A percentile compares a stretch with the other conserved stretches of the same genome.
phyloP scores from a whole-genome alignment of 35 echinoderm and acorn worm genomes.

The Acanthaster planci region DNA sequence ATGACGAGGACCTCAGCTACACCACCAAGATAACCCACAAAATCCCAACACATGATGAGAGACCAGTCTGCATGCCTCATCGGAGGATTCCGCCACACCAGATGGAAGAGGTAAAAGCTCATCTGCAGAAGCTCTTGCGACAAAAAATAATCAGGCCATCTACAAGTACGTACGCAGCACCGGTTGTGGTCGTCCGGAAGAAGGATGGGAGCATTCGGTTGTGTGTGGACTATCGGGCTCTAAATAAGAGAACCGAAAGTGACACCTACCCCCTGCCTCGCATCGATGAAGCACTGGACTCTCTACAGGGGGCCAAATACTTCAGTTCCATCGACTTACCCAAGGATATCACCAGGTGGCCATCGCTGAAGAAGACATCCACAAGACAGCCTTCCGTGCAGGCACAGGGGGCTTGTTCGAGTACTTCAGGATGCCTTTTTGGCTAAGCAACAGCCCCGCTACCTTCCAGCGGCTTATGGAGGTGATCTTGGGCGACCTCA shows the following conservation, averaged over 20 bases:
- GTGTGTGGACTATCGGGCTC: slow-evolving; percentile 47
- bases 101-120: slow-evolving; percentile 49
- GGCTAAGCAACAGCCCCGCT: too few relatives aligned
- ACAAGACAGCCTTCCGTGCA: slow-evolving; percentile 23
- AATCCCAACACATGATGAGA: slow-evolving; percentile 32
- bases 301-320: slow-evolving; percentile 42
- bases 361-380: too few relatives aligned
- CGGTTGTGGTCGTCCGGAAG: slow-evolving; percentile 54
- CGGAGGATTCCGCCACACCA: slow-evolving; percentile 52
- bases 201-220: slow-evolving; percentile 42
- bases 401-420: slow-evolving; percentile 39
- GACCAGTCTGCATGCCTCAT: not conserved
- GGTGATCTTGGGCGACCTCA: not conserved
- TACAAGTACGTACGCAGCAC: slow-evolving; percentile 46
- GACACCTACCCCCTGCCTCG: slow-evolving; percentile 39
- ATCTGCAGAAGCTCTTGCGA: slow-evolving; percentile 40
- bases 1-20: slow-evolving; percentile 19
- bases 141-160: slow-evolving; percentile 37
- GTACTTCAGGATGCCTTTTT: slow-evolving; percentile 32
- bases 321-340: slow-evolving; percentile 48
- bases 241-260: slow-evolving; percentile 29
- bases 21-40: slow-evolving; percentile 31
- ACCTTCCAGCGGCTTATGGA: too few relatives aligned
- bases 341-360: slow-evolving; percentile 41
- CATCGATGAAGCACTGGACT: slow-evolving; percentile 40